phyloP scores from a whole-genome alignment of 2,888 invertebrate species.

The Pyrocoelia pectoralis region DNA sequence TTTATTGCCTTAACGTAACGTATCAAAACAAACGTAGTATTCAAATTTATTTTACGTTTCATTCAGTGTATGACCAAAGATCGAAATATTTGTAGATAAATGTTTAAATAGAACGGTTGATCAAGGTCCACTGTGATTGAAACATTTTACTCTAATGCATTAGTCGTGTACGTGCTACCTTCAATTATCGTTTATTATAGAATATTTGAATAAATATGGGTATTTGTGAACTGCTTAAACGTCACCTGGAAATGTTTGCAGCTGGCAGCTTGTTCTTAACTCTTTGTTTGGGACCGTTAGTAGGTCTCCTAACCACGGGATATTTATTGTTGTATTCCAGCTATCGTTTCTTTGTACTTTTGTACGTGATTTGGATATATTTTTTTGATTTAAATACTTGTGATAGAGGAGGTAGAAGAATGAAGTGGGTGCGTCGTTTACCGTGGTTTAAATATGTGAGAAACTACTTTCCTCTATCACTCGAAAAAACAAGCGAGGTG shows the following conservation, averaged over 20 bases:
- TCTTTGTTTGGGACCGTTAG: conserved; percentile 68
- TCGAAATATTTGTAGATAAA: too few species aligned
- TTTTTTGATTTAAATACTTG: conserved; percentile 67
- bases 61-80: too few species aligned
- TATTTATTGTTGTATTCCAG: conserved; percentile 67
- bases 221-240: too few species aligned
- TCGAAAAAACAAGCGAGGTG: conserved; percentile 84
- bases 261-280: conserved; percentile 76
- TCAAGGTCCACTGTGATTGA: too few species aligned
- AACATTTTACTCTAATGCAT: too few species aligned
- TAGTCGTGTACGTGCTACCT: too few species aligned
- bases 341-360: conserved; percentile 64
- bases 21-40: too few species aligned
- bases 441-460: conserved; percentile 76
- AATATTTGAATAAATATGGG: too few species aligned
- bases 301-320: conserved; percentile 63
- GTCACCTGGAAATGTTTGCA: conserved; percentile 84
- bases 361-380: conserved; percentile 72
- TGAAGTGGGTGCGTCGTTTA: conserved; percentile 65
- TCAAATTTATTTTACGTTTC: too few species aligned
- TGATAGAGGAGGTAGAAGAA: conserved; percentile 63
- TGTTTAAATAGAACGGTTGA: too few species aligned
- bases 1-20: too few species aligned
- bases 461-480: conserved; percentile 85
- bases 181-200: too few species aligned